phyloP scores from a whole-genome alignment of 2,797 vertebrate genomes.

The Lacerta viridis region DNA sequence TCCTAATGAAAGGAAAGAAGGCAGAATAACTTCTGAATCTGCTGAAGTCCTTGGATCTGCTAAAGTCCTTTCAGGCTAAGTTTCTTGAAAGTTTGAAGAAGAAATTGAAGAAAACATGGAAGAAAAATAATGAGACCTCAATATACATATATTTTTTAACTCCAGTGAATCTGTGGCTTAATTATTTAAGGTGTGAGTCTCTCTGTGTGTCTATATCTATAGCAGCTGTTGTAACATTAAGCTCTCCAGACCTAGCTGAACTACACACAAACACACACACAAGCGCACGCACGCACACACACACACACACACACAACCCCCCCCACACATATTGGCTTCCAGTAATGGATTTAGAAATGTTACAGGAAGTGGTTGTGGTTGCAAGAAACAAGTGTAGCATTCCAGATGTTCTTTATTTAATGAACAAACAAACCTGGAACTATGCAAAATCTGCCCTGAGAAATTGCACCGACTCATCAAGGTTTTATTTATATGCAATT shows the following conservation, averaged over 20 bases:
- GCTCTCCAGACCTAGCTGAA: too few species aligned
- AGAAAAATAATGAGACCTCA: not conserved
- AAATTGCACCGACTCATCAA: not conserved
- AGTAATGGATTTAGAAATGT: not conserved
- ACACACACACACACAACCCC: too few species aligned
- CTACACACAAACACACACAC: too few species aligned
- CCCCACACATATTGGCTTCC: not conserved
- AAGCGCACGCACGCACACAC: rapidly evolving
- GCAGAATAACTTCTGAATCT: not conserved
- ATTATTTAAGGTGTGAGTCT: not conserved
- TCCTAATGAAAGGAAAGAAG: not conserved
- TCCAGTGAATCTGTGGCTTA: not conserved
- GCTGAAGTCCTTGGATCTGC: not conserved
- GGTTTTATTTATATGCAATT: not conserved
- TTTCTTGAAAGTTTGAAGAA: conserved; percentile 8
- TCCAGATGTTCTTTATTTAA: not conserved
- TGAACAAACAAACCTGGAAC: not conserved
- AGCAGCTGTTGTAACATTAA: too few species aligned
- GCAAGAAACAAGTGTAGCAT: not conserved
- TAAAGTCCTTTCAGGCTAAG: not conserved
- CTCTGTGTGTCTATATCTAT: not conserved
- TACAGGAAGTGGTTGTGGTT: not conserved
- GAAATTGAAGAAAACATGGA: not conserved
- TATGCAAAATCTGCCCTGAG: not conserved
- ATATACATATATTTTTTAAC: not conserved